Conservation (phyloP, 2,888 invertebrate genomes). For the Elysia crispata region DNA sequence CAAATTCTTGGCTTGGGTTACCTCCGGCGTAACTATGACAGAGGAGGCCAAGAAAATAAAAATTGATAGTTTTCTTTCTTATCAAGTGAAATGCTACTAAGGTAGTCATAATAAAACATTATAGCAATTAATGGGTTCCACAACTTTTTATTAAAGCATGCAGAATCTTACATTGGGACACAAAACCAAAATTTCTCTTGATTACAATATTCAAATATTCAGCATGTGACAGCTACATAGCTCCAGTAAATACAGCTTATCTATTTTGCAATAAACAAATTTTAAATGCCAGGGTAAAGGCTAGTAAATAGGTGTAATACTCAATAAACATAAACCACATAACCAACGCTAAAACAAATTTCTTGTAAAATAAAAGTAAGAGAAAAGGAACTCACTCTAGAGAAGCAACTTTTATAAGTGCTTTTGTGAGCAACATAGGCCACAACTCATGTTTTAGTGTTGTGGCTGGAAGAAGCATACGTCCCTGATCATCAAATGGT, state of each 20-base stretch:
- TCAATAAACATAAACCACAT: neutral
- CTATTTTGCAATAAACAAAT: no score
- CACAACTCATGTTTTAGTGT: slow-evolving; percentile 75
- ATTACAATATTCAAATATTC: no score
- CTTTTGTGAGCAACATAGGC: slow-evolving; percentile 78
- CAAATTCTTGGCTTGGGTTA: slow-evolving; percentile 73
- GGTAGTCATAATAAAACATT: no score
- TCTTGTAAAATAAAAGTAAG: neutral
- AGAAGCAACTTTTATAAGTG: slow-evolving; percentile 77
- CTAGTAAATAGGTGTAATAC: neutral
- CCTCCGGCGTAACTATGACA: slow-evolving; percentile 50
- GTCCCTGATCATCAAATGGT: slow-evolving; percentile 76
- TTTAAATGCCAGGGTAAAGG: no score
- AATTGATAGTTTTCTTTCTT: no score
- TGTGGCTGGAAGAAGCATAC: slow-evolving; percentile 74
- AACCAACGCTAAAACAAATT: neutral
- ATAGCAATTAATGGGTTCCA: no score
- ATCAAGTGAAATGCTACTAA: no score
- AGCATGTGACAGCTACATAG: no score
- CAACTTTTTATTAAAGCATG: no score
- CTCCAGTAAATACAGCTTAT: no score
- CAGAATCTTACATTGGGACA: no score
- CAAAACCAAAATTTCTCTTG: no score
- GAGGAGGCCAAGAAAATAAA: neutral
- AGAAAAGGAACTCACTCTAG: slow-evolving; percentile 72